Evolutionary conservation across 2,888 invertebrate genomes (phyloP).

Genomic region (Mermis nigrescens): DNA sequence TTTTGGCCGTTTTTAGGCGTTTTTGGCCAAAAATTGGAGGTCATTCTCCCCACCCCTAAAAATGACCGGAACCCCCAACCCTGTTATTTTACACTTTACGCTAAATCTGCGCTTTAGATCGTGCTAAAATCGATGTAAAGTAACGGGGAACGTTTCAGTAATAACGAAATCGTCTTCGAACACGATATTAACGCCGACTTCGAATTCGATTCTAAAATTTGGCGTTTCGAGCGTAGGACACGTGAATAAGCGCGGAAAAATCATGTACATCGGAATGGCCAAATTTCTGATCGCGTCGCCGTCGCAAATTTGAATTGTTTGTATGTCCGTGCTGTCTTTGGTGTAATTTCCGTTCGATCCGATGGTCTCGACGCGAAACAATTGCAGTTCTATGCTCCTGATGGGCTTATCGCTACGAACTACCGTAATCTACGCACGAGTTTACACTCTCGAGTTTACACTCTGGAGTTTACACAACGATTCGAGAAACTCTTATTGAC

Average conservation of each 20-base stretch:
- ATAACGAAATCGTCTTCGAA: slow-evolving; percentile 80
- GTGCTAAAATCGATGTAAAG: slow-evolving; percentile 10
- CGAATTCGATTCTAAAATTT: slow-evolving; percentile 90
- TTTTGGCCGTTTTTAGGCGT: too few species aligned
- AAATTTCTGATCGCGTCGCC: slow-evolving; percentile 65
- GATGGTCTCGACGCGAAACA: slow-evolving; percentile 83
- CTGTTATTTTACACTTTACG: too few species aligned
- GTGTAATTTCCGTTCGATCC: slow-evolving; percentile 52
- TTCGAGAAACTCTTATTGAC: too few species aligned
- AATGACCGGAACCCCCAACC: too few species aligned
- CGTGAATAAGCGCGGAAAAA: slow-evolving; percentile 79
- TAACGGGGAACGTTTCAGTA: slow-evolving; percentile 77
- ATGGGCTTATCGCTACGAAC: slow-evolving; percentile 62
- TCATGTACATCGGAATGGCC: slow-evolving; percentile 75
- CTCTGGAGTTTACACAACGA: too few species aligned
- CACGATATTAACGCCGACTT: slow-evolving; percentile 71
- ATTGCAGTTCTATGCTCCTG: slow-evolving; percentile 76
- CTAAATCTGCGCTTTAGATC: too few species aligned
- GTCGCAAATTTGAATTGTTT: slow-evolving; percentile 87
- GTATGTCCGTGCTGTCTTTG: slow-evolving; percentile 72
- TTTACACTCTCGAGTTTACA: too few species aligned
- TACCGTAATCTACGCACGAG: slow-evolving; percentile 3
- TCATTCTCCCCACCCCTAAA: too few species aligned
- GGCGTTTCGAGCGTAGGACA: slow-evolving; percentile 72
- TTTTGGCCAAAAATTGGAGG: too few species aligned